A percentile compares a stretch with the other conserved stretches of the same genome.
phyloP scores from a whole-genome alignment of 2,797 vertebrate species.

The Pantherophis vulpinus region DNA sequence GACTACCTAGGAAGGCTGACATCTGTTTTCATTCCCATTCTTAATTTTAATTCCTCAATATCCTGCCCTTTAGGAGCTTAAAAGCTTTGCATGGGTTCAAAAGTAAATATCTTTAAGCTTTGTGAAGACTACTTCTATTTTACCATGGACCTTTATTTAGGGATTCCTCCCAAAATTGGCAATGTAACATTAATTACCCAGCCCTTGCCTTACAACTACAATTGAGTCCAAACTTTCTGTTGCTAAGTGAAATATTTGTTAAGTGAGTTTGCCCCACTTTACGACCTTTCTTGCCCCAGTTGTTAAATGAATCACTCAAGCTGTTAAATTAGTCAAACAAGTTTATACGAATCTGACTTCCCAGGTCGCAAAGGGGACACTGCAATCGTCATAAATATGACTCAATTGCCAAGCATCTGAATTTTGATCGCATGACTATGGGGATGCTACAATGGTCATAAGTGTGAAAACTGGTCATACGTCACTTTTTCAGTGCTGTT shows the following conservation, averaged over 20 bases:
- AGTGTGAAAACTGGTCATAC: not conserved
- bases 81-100: not conserved
- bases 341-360: not conserved
- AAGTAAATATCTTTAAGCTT: not conserved
- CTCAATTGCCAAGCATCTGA: not conserved
- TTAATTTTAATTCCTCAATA: not conserved
- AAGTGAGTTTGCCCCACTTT: not conserved
- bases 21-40: not conserved
- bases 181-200: not conserved
- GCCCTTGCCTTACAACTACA: not conserved
- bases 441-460: not conserved
- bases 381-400: not conserved
- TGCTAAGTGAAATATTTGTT: not conserved
- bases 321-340: not conserved
- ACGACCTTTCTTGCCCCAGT: not conserved
- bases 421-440: not conserved
- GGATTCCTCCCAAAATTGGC: not conserved
- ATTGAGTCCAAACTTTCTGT: not conserved
- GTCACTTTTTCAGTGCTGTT: not conserved
- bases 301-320: not conserved
- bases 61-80: not conserved
- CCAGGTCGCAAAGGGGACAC: not conserved
- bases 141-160: not conserved
- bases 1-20: not conserved
- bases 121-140: not conserved